phyloP scores from a whole-genome alignment of 2,888 invertebrate species.

The Syrphus vitripennis region DNA sequence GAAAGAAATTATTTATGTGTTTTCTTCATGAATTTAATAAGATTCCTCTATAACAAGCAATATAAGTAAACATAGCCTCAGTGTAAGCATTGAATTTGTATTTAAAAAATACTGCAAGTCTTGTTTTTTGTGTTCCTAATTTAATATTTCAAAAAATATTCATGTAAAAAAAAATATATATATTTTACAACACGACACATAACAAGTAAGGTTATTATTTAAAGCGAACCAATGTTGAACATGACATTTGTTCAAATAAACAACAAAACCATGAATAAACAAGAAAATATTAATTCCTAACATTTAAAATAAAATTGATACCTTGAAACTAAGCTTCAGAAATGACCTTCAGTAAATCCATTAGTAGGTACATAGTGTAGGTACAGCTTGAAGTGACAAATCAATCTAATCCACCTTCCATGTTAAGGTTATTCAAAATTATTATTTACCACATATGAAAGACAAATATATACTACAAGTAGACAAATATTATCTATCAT shows the following conservation, averaged over 20 bases:
- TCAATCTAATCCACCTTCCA: not conserved
- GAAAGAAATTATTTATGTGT: too few species aligned
- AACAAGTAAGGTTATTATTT: too few species aligned
- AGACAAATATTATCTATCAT: slow-evolving; percentile 1
- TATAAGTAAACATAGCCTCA: too few species aligned
- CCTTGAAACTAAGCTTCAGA: not conserved
- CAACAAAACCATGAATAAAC: not conserved
- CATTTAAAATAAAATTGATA: not conserved
- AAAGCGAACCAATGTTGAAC: not conserved
- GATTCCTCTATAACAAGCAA: too few species aligned
- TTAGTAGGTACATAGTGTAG: too few species aligned
- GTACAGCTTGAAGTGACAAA: not conserved
- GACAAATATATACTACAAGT: not conserved
- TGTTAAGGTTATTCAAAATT: not conserved
- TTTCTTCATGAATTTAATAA: too few species aligned
- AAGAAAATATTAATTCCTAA: not conserved
- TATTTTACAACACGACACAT: too few species aligned
- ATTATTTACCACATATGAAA: not conserved
- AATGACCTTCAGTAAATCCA: not conserved
- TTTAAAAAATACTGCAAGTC: too few species aligned
- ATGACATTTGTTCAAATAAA: not conserved
- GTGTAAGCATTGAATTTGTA: too few species aligned
- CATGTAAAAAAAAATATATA: not conserved
- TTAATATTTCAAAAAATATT: too few species aligned
- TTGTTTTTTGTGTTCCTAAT: too few species aligned